Evolutionary conservation across 2,113 vertebrate genomes (phyloP).

Genomic region (Catharus minimus): DNA sequence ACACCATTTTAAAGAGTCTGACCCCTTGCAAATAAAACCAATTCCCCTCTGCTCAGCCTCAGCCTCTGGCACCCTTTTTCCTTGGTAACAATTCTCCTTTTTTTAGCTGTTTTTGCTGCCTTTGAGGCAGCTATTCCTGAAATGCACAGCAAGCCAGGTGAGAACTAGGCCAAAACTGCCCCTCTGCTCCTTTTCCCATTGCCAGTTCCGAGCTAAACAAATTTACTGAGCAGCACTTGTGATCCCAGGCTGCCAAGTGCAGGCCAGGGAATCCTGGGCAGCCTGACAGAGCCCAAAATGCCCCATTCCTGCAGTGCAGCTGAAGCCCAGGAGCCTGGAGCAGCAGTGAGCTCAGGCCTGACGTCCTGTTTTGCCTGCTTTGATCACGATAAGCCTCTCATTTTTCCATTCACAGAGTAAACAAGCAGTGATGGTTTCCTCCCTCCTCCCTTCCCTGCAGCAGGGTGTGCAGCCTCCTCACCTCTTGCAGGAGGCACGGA

Average conservation of each 20-base stretch:
- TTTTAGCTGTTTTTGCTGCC: not conserved
- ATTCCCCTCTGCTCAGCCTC: not conserved
- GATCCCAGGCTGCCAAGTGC: not conserved
- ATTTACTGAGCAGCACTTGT: not conserved
- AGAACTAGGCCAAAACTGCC: not conserved
- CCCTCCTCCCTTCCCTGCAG: not conserved
- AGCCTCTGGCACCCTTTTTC: not conserved
- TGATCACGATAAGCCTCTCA: not conserved
- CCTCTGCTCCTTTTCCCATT: not conserved
- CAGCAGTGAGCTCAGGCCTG: not conserved
- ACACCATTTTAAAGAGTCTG: not conserved
- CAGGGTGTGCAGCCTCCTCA: not conserved
- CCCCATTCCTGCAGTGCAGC: not conserved
- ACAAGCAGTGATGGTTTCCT: not conserved
- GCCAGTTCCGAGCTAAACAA: accelerated
- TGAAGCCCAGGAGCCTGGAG: not conserved
- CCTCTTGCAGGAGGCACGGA: not conserved
- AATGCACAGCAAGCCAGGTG: not conserved
- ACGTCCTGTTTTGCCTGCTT: not conserved
- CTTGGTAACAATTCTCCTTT: not conserved
- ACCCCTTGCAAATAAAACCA: not conserved
- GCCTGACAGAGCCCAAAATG: not conserved
- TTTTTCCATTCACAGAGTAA: not conserved
- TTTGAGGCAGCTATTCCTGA: not conserved
- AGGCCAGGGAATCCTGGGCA: accelerated